Evolutionary conservation across 2,888 invertebrate species (phyloP), one percentile per base, ranked within the genome.

Genomic region (Acronicta psi): DNA sequence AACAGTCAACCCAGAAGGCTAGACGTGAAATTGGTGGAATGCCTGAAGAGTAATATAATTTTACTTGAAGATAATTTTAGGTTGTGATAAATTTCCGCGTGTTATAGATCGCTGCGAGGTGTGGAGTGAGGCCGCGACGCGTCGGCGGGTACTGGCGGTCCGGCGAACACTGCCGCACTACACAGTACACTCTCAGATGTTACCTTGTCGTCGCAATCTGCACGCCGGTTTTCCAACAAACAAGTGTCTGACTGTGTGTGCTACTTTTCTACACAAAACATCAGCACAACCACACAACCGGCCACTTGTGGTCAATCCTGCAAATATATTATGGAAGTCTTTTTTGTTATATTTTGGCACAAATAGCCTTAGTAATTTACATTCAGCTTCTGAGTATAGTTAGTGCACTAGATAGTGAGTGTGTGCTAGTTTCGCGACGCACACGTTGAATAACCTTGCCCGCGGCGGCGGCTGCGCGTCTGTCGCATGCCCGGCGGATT

Each of bases 101-200:
- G 77, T 65, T 78, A 63, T 68, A 80, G 73, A 80, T 82, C 86
- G 86, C 65, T 54, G 65, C 29, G 59, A 59, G 49, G 36, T 59
- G 60, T 66, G 40, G 84, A 88, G 87, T 86, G 88, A 69, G 65
- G 81, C 87, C 86, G 86, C 77, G 81, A 87, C 87, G 47, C 90
- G 89, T 86, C 85, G 40, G 13, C 31, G 23, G 59, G 14, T 8
- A 59, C 69, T 79, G 80, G 82, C 90, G 83, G 83, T 83, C 85
- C 84, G 91, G 88, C 90, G 76, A 87, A 77, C 90, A 93, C 93
- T 93, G 86, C 50, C 69, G 72, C 64, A n/a, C n/a, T n/a, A n/a
- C n/a, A 73, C 52, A 59, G 20, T 43, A 58, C 37, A 46, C 43
- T 38, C 25, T 47, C 46, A 62, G 65, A 77, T 73, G 75, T 78